Percentiles rank a stretch among this genome's conserved stretches.
Conservation (phyloP, 2,797 vertebrate genomes). For the Potorous gilbertii region DNA sequence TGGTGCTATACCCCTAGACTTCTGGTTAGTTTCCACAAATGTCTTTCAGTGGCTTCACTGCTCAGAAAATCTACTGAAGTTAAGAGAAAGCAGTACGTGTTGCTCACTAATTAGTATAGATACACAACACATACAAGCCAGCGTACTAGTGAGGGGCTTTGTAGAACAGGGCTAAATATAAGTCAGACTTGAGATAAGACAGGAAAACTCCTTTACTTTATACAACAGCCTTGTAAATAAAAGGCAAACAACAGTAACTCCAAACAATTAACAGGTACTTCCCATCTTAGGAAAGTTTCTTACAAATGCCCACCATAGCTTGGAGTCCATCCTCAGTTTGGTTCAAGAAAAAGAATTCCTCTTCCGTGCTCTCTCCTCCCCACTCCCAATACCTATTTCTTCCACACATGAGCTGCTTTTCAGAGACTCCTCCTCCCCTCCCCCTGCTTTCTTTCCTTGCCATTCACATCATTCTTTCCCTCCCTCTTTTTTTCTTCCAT, state of each 20-base stretch:
- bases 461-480: not conserved
- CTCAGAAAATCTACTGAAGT: conserved; percentile 36
- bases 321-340: not conserved
- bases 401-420: not conserved
- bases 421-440: not conserved
- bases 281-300: not conserved
- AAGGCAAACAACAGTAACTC: not conserved
- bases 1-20: not conserved
- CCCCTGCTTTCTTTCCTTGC: not conserved
- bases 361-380: fast-evolving
- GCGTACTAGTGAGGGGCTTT: not conserved
- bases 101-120: conserved; percentile 33
- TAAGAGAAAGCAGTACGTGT: conserved; percentile 18
- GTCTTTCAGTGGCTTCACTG: conserved; percentile 21
- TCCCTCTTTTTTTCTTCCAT: not conserved
- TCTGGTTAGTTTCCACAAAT: conserved; percentile 59
- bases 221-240: not conserved
- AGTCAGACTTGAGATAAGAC: not conserved
- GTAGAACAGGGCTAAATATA: not conserved
- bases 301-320: not conserved
- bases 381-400: not conserved
- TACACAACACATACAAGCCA: not conserved
- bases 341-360: not conserved
- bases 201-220: too few relatives aligned
- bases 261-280: not conserved